Evolutionary conservation across 2,797 vertebrate genomes (phyloP).

Genomic region (Enteromius fasciolatus): DNA sequence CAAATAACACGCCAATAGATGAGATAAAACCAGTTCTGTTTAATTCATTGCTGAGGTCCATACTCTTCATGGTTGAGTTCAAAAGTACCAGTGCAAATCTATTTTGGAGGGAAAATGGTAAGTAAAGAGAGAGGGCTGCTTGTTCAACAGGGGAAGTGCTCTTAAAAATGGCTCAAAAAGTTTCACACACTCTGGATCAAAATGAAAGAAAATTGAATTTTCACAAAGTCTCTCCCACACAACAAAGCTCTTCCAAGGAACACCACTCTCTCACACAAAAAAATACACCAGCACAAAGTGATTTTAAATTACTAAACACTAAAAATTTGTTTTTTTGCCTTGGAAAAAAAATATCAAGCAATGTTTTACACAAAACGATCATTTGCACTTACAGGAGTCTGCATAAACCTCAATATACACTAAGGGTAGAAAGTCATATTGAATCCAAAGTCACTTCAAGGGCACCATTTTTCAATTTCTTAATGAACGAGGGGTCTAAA

Average conservation of each 20-base stretch:
- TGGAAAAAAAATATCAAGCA: neutral
- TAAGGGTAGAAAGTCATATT: neutral
- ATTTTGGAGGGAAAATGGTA: neutral
- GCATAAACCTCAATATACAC: neutral
- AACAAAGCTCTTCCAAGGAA: neutral
- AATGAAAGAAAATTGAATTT: neutral
- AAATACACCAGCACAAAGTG: neutral
- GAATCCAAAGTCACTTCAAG: conserved; percentile 8
- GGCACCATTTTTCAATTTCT: neutral
- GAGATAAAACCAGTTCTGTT: neutral
- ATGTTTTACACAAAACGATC: neutral
- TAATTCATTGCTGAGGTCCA: neutral
- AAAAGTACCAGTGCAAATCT: neutral
- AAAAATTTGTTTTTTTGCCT: neutral
- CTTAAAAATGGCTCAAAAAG: neutral
- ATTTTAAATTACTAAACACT: conserved; percentile 5
- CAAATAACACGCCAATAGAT: neutral
- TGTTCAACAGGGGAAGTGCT: conserved; percentile 6
- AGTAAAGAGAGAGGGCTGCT: neutral
- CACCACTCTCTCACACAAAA: neutral
- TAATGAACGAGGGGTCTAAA: neutral
- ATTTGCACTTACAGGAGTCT: neutral
- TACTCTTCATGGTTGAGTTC: neutral
- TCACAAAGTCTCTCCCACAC: neutral
- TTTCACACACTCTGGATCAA: conserved; percentile 15